Evolutionary conservation across 2,113 vertebrate species (phyloP).

Genomic region (Paradoxurus hermaphroditus): DNA sequence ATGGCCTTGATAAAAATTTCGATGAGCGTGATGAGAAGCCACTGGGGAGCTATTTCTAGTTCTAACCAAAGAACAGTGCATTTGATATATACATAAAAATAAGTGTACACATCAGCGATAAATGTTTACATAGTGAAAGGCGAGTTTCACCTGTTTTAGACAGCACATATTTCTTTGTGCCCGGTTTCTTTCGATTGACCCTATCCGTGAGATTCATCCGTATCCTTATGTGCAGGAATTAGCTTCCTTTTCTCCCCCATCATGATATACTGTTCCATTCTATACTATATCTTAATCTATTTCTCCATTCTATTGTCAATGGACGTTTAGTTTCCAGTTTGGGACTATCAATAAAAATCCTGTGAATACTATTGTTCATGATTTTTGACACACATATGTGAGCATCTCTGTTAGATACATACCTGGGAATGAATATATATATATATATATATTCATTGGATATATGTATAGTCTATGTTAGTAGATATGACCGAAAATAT

Average conservation of each 20-base stretch:
- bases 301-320: neutral
- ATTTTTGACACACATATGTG: neutral
- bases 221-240: neutral
- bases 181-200: neutral
- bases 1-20: neutral
- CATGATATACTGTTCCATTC: too few species aligned
- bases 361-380: neutral
- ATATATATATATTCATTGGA: neutral
- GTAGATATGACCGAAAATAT: neutral
- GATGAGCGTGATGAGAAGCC: neutral
- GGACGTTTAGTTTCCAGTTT: neutral
- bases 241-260: neutral
- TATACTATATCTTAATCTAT: neutral
- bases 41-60: neutral
- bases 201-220: neutral
- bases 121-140: neutral
- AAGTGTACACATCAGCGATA: neutral
- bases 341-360: neutral
- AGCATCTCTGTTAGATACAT: neutral
- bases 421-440: neutral
- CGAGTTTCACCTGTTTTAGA: neutral
- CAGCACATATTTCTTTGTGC: neutral
- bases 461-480: neutral
- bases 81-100: neutral
- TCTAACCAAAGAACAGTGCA: neutral